phyloP scores from a whole-genome alignment of 2,797 vertebrate species.

The Aratinga solstitialis region DNA sequence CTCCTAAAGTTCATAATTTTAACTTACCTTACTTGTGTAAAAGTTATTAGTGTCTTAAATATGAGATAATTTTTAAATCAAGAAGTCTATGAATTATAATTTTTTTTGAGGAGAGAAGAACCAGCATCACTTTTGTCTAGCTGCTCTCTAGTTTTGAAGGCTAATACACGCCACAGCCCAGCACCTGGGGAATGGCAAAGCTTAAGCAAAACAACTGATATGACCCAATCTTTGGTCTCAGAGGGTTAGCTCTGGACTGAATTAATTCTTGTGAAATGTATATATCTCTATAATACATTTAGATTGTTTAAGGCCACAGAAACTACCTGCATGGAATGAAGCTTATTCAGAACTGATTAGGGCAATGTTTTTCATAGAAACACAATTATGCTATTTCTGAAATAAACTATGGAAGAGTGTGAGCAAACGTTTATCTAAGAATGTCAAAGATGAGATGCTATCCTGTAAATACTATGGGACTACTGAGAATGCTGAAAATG shows the following conservation, averaged over 20 bases:
- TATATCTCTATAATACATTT: neutral
- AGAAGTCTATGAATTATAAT: neutral
- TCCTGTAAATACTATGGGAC: neutral
- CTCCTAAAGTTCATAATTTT: neutral
- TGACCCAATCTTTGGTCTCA: neutral
- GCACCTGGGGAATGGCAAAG: neutral
- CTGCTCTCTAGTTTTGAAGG: neutral
- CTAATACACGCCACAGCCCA: neutral
- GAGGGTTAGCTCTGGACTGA: neutral
- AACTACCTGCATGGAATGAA: neutral
- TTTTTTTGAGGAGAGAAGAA: neutral
- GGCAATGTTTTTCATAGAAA: neutral
- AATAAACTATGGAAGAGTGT: rapidly evolving
- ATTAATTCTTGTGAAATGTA: neutral
- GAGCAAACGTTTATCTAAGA: neutral
- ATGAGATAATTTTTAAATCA: neutral
- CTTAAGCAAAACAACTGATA: neutral
- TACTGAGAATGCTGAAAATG: neutral
- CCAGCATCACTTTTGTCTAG: neutral
- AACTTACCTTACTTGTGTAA: neutral
- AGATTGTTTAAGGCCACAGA: neutral
- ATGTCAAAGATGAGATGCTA: neutral
- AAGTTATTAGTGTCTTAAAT: neutral
- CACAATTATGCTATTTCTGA: neutral
- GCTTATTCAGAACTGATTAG: neutral